Percentiles rank a stretch among this genome's conserved stretches.
phyloP scores from a whole-genome alignment of 2,888 invertebrate species.

The Hirtodrosophila duncani region DNA sequence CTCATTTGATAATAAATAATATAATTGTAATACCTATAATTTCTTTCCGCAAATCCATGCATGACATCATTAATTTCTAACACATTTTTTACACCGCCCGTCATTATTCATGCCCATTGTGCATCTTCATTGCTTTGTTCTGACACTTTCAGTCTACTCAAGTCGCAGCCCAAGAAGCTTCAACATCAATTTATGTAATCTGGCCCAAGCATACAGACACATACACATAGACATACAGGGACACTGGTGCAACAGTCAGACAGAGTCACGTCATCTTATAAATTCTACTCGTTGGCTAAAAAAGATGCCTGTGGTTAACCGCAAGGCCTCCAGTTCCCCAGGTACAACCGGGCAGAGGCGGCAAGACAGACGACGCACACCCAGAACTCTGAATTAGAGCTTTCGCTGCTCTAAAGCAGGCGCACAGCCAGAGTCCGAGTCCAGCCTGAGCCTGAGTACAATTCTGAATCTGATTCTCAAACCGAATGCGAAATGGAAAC shows the following conservation, averaged over 20 bases:
- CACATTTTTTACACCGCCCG: no score
- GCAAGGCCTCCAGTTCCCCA: constrained; percentile 31
- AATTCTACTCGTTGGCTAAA: constrained; percentile 57
- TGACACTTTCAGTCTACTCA: constrained; percentile 55
- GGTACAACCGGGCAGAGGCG: background rate
- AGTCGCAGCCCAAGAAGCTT: constrained; percentile 55
- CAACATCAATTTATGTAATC: constrained; percentile 68
- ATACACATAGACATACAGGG: constrained; percentile 3
- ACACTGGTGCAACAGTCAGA: constrained; percentile 11
- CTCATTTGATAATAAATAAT: no score
- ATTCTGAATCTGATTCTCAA: constrained; percentile 14
- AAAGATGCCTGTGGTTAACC: constrained; percentile 65
- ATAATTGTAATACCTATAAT: no score
- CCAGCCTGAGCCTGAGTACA: background rate
- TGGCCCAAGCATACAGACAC: constrained; percentile 43
- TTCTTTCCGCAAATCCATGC: no score
- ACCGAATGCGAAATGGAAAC: constrained; percentile 31
- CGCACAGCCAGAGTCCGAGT: constrained; percentile 6
- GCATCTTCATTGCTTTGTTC: constrained; percentile 33
- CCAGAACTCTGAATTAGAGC: constrained; percentile 19
- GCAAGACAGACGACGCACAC: no score
- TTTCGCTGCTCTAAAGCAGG: background rate
- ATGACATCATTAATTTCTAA: no score
- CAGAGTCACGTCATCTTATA: constrained; percentile 66
- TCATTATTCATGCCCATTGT: constrained; percentile 31